Conservation (phyloP, 2,888 invertebrate species). For the Diarsia mendica region DNA sequence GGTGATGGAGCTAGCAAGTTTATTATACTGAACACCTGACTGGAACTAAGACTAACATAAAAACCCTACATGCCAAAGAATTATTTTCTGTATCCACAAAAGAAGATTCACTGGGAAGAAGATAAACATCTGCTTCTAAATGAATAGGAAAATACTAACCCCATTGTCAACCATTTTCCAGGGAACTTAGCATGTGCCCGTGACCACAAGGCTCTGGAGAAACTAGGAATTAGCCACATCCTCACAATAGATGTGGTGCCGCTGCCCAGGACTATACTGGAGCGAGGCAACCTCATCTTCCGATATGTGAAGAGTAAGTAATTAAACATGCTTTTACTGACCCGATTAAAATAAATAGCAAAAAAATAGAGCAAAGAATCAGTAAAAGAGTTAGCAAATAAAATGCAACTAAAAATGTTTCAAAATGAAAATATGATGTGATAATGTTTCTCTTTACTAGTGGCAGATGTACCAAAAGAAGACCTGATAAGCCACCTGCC, state of each 20-base stretch:
- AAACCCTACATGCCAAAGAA: not conserved
- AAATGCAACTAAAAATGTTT: not conserved
- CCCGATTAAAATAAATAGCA: not conserved
- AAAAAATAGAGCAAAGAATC: not conserved
- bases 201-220: slow-evolving; percentile 92
- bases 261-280: slow-evolving; percentile 93
- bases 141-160: not conserved
- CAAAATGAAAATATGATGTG: not conserved
- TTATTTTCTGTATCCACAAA: not conserved
- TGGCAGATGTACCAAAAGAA: slow-evolving; percentile 96
- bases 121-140: not conserved
- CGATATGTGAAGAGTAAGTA: slow-evolving; percentile 94
- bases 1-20: not conserved
- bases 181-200: slow-evolving; percentile 95
- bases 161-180: slow-evolving; percentile 71
- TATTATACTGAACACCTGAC: not conserved
- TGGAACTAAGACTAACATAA: not conserved
- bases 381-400: not conserved
- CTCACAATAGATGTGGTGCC: slow-evolving; percentile 96
- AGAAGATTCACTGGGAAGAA: not conserved
- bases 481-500: slow-evolving; percentile 95
- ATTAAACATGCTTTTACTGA: too few relatives aligned
- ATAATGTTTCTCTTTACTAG: slow-evolving; percentile 76
- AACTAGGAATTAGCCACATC: slow-evolving; percentile 93
- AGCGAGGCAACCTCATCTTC: slow-evolving; percentile 91